Percentiles rank a stretch among this genome's conserved stretches.
These are phyloP conservation scores for Acronicta alni DNA, from an alignment of 2,888 invertebrate species.

Conservation along the genomic window DNA sequence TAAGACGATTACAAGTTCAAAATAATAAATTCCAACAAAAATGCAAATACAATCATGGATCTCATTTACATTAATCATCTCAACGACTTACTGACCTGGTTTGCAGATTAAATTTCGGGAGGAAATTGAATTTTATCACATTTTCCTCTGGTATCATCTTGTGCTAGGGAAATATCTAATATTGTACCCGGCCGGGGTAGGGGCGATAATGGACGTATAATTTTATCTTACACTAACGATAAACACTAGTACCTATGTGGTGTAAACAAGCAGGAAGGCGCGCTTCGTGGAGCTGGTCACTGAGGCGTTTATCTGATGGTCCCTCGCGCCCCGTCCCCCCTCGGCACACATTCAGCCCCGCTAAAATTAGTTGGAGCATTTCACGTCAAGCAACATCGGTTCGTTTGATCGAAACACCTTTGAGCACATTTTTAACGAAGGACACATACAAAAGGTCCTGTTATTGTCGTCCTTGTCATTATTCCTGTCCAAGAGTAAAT, in stretches of 20 bases:
- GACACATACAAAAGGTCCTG: slow-evolving; percentile 17
- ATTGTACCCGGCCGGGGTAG: not conserved
- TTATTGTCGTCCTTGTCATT: slow-evolving; percentile 29
- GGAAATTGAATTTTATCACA: slow-evolving; percentile 4
- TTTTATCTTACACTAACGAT: slow-evolving; percentile 19
- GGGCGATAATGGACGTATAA: slow-evolving; percentile 14
- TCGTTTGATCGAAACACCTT: slow-evolving; percentile 41
- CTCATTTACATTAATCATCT: slow-evolving; percentile 17
- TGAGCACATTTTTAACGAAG: slow-evolving; percentile 36
- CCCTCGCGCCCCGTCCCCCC: slow-evolving; percentile 50
- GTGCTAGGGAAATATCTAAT: not conserved
- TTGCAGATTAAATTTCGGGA: slow-evolving; percentile 1
- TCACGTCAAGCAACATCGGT: slow-evolving; percentile 39
- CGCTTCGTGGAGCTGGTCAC: slow-evolving; percentile 32
- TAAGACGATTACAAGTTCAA: not conserved
- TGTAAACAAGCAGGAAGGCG: slow-evolving; percentile 37
- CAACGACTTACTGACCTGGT: slow-evolving; percentile 9
- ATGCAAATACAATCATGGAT: not conserved
- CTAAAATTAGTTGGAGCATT: slow-evolving; percentile 42
- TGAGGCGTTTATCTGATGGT: slow-evolving; percentile 66
- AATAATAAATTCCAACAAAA: not conserved
- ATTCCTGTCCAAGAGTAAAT: slow-evolving; percentile 11
- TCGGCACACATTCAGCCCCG: slow-evolving; percentile 36
- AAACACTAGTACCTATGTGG: slow-evolving; percentile 29
- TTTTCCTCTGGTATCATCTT: not conserved